Conservation (phyloP, 2,888 invertebrate species). For the Eustalomyia histrio region DNA sequence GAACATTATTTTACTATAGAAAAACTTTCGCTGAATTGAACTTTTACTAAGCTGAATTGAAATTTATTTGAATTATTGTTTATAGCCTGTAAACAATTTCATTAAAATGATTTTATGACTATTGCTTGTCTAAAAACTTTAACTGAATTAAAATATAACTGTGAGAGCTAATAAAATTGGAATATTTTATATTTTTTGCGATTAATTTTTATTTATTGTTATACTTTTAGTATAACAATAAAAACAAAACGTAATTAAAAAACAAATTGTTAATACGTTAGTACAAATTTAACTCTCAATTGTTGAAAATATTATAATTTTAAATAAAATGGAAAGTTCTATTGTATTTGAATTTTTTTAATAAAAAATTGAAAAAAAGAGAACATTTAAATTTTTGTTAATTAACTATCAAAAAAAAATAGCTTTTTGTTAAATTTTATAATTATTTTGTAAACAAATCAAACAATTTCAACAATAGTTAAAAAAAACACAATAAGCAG, state of each 20-base stretch:
- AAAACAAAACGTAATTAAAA: background rate
- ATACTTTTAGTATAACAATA: background rate
- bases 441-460: constrained; percentile 51
- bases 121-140: no score
- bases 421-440: background rate
- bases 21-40: constrained; percentile 1
- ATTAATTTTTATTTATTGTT: background rate
- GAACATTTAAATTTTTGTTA: constrained; percentile 44
- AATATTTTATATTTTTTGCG: no score
- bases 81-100: no score
- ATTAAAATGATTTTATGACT: no score
- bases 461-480: constrained; percentile 32
- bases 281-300: background rate
- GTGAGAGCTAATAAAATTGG: no score
- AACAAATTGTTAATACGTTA: constrained; percentile 15
- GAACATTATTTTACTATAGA: background rate
- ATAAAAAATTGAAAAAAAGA: constrained; percentile 8
- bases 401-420: background rate
- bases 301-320: constrained; percentile 29
- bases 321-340: constrained; percentile 60
- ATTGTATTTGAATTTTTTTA: constrained; percentile 54
- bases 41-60: constrained; percentile 6
- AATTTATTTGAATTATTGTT: no score
- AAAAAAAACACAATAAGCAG: constrained; percentile 1
- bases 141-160: no score